Evolutionary conservation across 1,140 invertebrate genomes (phyloP), one percentile per base, ranked within the genome.

Genomic region (Babylonia areolata): DNA sequence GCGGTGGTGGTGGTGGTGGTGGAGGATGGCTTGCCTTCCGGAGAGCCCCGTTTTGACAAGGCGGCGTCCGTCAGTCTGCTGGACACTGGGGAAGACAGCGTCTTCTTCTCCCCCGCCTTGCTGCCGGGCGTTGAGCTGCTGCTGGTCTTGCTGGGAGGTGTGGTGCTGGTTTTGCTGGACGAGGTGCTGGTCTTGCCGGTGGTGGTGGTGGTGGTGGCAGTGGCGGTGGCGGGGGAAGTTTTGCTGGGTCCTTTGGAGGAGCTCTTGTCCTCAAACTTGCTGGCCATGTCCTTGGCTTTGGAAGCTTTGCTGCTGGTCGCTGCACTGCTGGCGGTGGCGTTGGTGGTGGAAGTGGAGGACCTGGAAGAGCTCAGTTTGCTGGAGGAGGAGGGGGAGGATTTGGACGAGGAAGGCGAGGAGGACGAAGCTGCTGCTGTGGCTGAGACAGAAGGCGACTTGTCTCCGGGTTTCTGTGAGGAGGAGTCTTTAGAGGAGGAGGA

Each of bases 231-330:
- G 0, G 73, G 39, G 23, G 40, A 23, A 1, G 54, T 37, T 28
- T 64, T 83, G 77, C 75, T 81, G 58, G 51, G 15, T 20, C n/a
- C 42, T 37, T 42, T 51, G 42, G 77, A 40, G 42, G 77, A 40
- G 0, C 31, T 39, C n/a, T 81, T 81, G n/a, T 82, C 64, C 5
- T 82, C 58, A 64, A 64, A 64, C 54, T 82, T 82, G 58, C 81
- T 82, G 77, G 77, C 77, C 77, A 46, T 37, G 6, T 42, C 77
- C 33, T 73, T 73, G 12, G 71, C 71, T 73, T 73, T 73, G 31
- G 71, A 73, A 3, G 71, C 11, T 28, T 73, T 73, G 71, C n/a
- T 0, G 71, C 9, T 73, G 71, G 31, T 35, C 17, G 81, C 17
- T 71, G 33, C 23, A 23, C 58, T 82, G 9, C 31, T 64, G 3